Base-by-base conservation (phyloP, 2,113 vertebrate genomes). In the Prinia subflava region DNA sequence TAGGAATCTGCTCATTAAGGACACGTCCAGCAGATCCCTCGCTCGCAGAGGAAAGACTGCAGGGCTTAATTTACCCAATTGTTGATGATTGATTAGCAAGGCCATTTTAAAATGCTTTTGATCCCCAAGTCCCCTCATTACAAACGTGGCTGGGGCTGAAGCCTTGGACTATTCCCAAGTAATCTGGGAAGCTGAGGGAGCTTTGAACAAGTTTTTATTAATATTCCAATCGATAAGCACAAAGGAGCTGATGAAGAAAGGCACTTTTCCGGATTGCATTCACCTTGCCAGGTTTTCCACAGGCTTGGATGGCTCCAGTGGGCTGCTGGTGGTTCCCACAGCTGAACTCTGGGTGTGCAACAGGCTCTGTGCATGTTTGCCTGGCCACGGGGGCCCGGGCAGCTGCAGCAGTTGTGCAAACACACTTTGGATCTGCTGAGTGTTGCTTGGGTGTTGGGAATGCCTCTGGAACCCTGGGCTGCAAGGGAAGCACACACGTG, bases 1-100 rank as follows among this genome's bases (percentile, higher is more conserved):
- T 82, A 95, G 93, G 83, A 96, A 96, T 95, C 96, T 96, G 96
- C 95, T 95, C 91, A 95, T 97, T 96, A 96, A 93, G 86, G 92
- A 76, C 81, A 59, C 0, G 21, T 91, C 90, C 52, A 6, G 90
- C 92, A 93, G 93, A 96, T 93, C 83, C 70, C 65, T 95, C 0
- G 1, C 60, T 89, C 0, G 3, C 63, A 28, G 68, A 93, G 83
- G 75, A 95, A 95, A 89, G 86, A 87, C 95, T 95, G 76, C 82
- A 90, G 95, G 95, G 94, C 92, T 93, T 93, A 89, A 96, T 96
- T 96, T 93, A 91, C 74, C 88, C 83, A 52, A 37, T 87, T 87
- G 90, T 50, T 89, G 90, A 87, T 87, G 92, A 96, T 74, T 95
- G 91, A 91, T 97, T 96, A 94, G 91, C 86, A 95, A 68, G 94